phyloP scores from a whole-genome alignment of 1,140 invertebrate species.

The Cherax destructor region DNA sequence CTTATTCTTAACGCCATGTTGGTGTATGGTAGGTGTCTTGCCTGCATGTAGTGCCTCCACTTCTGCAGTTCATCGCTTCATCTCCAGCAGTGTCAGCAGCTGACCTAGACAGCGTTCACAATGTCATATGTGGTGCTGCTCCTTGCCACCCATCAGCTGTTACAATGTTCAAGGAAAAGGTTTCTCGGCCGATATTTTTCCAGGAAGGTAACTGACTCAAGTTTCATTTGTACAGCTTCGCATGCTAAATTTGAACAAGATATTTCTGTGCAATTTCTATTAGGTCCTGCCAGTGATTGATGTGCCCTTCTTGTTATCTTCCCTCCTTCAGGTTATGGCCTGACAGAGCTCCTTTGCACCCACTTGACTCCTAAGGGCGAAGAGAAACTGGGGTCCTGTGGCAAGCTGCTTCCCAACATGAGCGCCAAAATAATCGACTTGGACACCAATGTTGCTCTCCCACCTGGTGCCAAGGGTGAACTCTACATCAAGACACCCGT shows the following conservation, averaged over 20 bases:
- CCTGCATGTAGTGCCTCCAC: conserved; percentile 74
- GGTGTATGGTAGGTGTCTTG: conserved; percentile 65
- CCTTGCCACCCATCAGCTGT: conserved; percentile 69
- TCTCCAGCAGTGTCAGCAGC: conserved; percentile 73
- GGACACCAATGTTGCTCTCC: conserved; percentile 78
- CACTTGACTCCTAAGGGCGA: conserved; percentile 39
- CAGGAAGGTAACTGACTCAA: conserved; percentile 44
- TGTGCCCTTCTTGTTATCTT: background rate
- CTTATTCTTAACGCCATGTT: no score
- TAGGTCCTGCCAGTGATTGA: no score
- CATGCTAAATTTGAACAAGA: background rate
- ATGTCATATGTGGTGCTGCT: conserved; percentile 75
- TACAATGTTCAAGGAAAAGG: conserved; percentile 36
- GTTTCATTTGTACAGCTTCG: background rate
- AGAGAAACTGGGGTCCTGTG: conserved; percentile 79
- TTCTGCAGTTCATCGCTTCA: conserved; percentile 74
- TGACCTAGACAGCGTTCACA: conserved; percentile 73
- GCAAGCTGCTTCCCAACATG: conserved; percentile 81
- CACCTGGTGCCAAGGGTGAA: conserved; percentile 81
- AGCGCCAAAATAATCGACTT: conserved; percentile 81
- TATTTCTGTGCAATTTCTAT: no score
- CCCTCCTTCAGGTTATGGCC: conserved; percentile 53
- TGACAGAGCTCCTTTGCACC: conserved; percentile 64
- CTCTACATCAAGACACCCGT: conserved; percentile 82
- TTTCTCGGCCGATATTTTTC: background rate